Base-by-base conservation (phyloP, 1,140 invertebrate species). In the Drosophila carrolli region DNA sequence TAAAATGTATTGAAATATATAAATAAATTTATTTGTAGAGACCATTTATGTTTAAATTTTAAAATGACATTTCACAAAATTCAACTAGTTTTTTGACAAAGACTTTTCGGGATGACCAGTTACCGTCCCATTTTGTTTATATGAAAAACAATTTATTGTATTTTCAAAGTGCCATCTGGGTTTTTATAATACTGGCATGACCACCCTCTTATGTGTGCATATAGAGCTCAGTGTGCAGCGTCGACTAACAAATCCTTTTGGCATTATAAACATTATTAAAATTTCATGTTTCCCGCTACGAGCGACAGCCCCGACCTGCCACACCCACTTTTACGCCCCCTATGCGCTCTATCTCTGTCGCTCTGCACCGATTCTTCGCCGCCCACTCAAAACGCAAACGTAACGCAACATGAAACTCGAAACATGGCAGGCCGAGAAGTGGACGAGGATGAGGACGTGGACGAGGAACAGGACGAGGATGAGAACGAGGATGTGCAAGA, bases 201-300 rank as follows among this genome's bases (percentile, higher is more conserved):
- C 59, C 11, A 19, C 62, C 66, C 67, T 70, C 75, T 46, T 7
- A 2, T 51, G 41, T 54, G 54, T 51, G 58, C 75, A 72, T 48
- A 78, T 86, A 75, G 63, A 84, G 60, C 60, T 63, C 74, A 60
- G 82, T 85, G 75, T 86, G 70, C 59, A 82, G 66, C 79, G 83
- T 83, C 84, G 84, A 79, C 83, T 88, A 88, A 88, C 85, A 89
- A 89, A 89, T 89, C 84, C 84, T 89, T 89, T 89, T 89, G 84
- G 84, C 84, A 90, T 89, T 89, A 89, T 89, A 89, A 89, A 89
- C 84, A 89, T 89, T 89, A 89, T 89, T 89, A 89, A 89, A 89
- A 89, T 89, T 89, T 89, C 84, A 89, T 89, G 84, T 89, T 90
- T 89, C 83, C 82, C 88, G 75, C 84, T 88, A 79, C 75, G 65